These are phyloP conservation scores for Linurgus olivaceus DNA, from an alignment of 2,797 vertebrate genomes.

Conservation along the genomic window DNA sequence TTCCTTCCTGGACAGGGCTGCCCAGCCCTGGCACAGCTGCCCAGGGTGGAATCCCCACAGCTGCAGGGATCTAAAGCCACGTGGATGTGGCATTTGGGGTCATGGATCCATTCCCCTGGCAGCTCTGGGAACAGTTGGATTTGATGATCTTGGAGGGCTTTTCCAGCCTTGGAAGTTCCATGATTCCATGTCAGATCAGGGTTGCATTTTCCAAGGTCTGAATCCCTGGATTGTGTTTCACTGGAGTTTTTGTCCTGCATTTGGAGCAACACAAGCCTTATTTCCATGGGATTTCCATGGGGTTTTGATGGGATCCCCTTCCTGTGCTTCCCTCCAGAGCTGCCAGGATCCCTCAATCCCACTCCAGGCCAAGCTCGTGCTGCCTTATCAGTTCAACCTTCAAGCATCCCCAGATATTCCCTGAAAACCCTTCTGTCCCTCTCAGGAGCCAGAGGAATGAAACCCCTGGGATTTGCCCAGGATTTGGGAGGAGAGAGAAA, in stretches of 20 bases:
- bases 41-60: not conserved
- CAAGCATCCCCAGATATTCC: not conserved
- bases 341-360: not conserved
- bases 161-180: not conserved
- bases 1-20: not conserved
- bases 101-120: not conserved
- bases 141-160: not conserved
- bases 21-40: not conserved
- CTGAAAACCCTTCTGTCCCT: not conserved
- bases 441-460: not conserved
- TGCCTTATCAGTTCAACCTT: not conserved
- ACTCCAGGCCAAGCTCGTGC: not conserved
- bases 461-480: not conserved
- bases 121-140: not conserved
- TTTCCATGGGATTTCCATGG: not conserved
- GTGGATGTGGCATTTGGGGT: not conserved
- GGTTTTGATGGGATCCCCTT: not conserved
- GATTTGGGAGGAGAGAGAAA: constrained; percentile 6
- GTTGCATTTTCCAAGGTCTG: fast-evolving
- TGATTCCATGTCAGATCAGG: not conserved
- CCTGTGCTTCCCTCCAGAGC: not conserved
- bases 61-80: not conserved
- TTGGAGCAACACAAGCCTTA: not conserved
- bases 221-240: not conserved
- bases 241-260: not conserved